Evolutionary conservation across 1,140 invertebrate species (phyloP).

Genomic region (Drosophila prosaltans): DNA sequence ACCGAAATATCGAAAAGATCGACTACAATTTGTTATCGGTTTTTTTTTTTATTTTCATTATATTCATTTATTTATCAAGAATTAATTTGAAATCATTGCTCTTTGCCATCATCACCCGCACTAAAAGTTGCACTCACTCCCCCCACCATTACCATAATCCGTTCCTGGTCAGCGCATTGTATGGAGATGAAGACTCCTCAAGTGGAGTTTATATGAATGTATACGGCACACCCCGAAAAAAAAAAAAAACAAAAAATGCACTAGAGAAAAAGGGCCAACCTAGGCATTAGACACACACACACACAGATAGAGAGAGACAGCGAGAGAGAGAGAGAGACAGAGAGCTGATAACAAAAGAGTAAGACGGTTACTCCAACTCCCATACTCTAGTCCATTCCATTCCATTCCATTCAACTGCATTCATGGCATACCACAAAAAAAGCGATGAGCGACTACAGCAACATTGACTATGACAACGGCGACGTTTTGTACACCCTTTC

Average conservation of each 20-base stretch:
- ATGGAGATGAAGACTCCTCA: conserved; percentile 60
- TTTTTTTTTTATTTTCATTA: too few relatives aligned
- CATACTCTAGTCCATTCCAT: background rate
- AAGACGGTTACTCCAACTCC: conserved; percentile 10
- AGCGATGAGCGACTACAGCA: conserved; percentile 35
- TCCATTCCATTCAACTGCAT: conserved; percentile 51
- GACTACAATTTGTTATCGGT: too few relatives aligned
- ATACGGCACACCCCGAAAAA: conserved; percentile 24
- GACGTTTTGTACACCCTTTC: conserved; percentile 34
- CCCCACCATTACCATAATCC: background rate
- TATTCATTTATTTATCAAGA: too few relatives aligned
- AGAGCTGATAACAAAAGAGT: conserved; percentile 58
- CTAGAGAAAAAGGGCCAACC: conserved; percentile 20
- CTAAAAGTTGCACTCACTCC: too few relatives aligned
- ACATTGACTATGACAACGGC: conserved; percentile 49
- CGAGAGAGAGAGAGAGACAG: background rate
- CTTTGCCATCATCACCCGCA: too few relatives aligned
- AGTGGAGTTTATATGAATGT: conserved; percentile 10
- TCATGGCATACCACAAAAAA: conserved; percentile 62
- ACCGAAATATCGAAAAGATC: too few relatives aligned
- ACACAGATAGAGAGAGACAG: background rate
- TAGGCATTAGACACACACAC: conserved; percentile 35
- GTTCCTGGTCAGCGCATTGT: conserved; percentile 41
- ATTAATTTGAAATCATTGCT: too few relatives aligned
- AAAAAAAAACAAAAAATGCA: conserved; percentile 11